Base-by-base conservation (phyloP, 2,113 vertebrate genomes). In the Myxocyprinus asiaticus region DNA sequence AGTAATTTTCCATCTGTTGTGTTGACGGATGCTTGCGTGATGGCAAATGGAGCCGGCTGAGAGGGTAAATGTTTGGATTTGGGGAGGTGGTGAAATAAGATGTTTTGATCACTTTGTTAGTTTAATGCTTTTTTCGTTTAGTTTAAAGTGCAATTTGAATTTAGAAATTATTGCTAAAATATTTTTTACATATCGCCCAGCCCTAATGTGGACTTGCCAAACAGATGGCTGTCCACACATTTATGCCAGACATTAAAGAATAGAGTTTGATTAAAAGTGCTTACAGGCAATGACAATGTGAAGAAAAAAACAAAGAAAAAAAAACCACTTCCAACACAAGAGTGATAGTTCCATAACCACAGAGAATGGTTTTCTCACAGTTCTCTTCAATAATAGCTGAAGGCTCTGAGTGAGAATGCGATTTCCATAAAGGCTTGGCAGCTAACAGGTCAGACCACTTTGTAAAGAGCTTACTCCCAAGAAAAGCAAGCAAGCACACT, bases 401-500 rank as follows among this genome's bases (percentile, higher is more conserved):
- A 33, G 72, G 68, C 74, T 62, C 78, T 4, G 7, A 63, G 33
- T 2, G 3, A 81, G 63, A 75, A 17, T 42, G 12, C 22, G 1
- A 22, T 58, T 85, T 74, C 83, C 12, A 65, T 64, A 11, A 15
- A 45, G 11, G 67, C 22, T 33, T 33, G 22, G 22, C 81, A 83
- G 71, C 9, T 69, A 85, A 84, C 79, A 45, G 63, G 77, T 84
- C 48, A 6, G 11, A 82, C 61, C 58, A 78, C 85, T 80, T 65
- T 61, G 43, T 42, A 87, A 87, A 77, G 44, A 80, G 74, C 80
- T 90, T 84, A 81, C 62, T 76, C 43, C 65, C 10, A 69, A 56
- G 9, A 69, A 33, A 14, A 45, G 12, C 63, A 61, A 22, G 58
- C 15, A 44, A 70, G 45, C 15, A 45, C 69, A 59, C 55, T 59